Base-by-base conservation (phyloP, 2,888 invertebrate species). In the Girardia tigrina region DNA sequence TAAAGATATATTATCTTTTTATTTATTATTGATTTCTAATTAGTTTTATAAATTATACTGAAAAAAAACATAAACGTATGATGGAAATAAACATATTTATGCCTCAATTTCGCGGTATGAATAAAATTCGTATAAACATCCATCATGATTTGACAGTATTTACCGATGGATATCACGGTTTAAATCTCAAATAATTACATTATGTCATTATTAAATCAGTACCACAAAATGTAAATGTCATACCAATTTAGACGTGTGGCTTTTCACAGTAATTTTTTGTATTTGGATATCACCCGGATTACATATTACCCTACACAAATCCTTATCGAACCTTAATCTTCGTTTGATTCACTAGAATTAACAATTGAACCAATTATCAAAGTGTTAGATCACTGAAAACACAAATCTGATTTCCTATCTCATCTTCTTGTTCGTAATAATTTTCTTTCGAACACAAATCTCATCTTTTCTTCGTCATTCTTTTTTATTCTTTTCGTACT, bases 141-240 rank as follows among this genome's bases (percentile, higher is more conserved):
- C 56, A 56, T 56, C 56, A 56, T 23, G 4, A n/a, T 56, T 56
- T 56, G 56, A 56, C 56, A 56, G 4, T 56, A 56, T 56, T 56
- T 56, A 56, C 56, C 4, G 23, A 12, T 56, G 56, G 56, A n/a
- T 56, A 56, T 56, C 56, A 56, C 4, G 4, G 56, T 4, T 56
- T 12, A 56, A 56, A 56, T 56, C 56, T 56, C 56, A 56, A 56
- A 56, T 56, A 56, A 56, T 56, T 56, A 56, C 56, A 56, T 56
- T 20, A 56, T 56, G 56, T 12, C 56, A n/a, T 56, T 56, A 56
- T 56, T 56, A 56, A 56, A n/a, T 56, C 56, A 56, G 56, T 56
- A 56, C 56, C 56, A 56, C 56, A 56, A 56, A n/a, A 56, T 56
- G 56, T 56, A 56, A 56, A 56, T 56, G 56, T 56, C 56, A 56